Base-by-base conservation (phyloP, 2,113 vertebrate genomes). In the Octodon degus region DNA sequence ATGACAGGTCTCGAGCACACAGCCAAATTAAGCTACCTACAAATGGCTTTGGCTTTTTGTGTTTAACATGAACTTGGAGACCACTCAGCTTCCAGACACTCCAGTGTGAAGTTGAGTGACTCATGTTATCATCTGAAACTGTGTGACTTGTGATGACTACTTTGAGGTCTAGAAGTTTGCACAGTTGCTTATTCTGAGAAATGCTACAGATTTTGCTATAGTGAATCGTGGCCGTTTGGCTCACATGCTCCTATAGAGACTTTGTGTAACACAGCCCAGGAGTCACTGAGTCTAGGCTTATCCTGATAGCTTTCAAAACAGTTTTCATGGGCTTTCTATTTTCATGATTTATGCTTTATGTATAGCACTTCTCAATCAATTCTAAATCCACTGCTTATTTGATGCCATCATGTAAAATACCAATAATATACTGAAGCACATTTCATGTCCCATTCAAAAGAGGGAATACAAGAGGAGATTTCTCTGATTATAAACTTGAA, bases 311-410 rank as follows among this genome's bases (percentile, higher is more conserved):
- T 70, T 32, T 95, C 43, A 63, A 32, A 24, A 68, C 1, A 74
- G 50, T 43, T 88, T 53, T 88, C 30, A 34, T 24, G 2, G 25
- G 60, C 17, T 83, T 92, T 79, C 5, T 32, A 1, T 70, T 25
- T 80, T 90, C n/a, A 65, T 43, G 43, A 88, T 58, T 93, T 91
- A 91, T 37, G n/a, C 25, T 24, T 94, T 20, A 91, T 76, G 12
- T 25, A 63, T 68, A 63, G 7, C 11, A 20, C 30, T 89, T 65
- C 85, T 80, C 17, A 68, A 65, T 47, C 10, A 30, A 65, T 60
- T 94, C 82, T 94, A 90, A 92, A 88, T 62, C 11, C 14, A 47
- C 5, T 70, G 32, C 17, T 89, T 84, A 92, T 83, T 94, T 90
- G 74, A 84, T 79, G 94, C 40, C 32, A 74, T 12, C 24, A 67